These are phyloP conservation scores for Unio delphinus DNA, from an alignment of 2,888 invertebrate species.

Conservation along the genomic window DNA sequence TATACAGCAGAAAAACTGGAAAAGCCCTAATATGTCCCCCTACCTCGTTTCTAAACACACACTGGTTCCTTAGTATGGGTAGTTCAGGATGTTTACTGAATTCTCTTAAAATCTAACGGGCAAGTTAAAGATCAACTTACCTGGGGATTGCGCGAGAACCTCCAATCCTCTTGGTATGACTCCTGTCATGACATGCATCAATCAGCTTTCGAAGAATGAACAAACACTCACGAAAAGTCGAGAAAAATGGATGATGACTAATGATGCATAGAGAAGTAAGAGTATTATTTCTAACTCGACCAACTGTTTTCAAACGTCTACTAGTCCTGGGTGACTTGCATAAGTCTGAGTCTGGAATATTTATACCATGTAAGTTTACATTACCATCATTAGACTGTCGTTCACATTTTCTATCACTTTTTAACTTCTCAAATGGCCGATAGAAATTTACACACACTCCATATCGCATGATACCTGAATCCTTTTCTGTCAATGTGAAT, in stretches of 20 bases:
- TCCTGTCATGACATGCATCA: slow-evolving; percentile 96
- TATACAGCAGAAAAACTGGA: no score
- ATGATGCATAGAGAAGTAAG: slow-evolving; percentile 97
- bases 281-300: slow-evolving; percentile 83
- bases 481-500: slow-evolving; percentile 98
- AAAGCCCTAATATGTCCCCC: no score
- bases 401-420: slow-evolving; percentile 49
- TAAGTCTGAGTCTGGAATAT: slow-evolving; percentile 44
- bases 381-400: slow-evolving; percentile 28
- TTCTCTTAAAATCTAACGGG: no score
- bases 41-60: no score
- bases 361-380: slow-evolving; percentile 35
- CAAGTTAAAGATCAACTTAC: slow-evolving; percentile 72
- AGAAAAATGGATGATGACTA: slow-evolving; percentile 99
- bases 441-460: slow-evolving; percentile 99
- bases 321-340: slow-evolving; percentile 63
- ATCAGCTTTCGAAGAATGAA: slow-evolving; percentile 95
- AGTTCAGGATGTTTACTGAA: no score
- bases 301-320: slow-evolving; percentile 58
- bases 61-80: no score
- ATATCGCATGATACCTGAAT: slow-evolving; percentile 85
- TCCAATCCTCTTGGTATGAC: slow-evolving; percentile 83
- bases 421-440: slow-evolving; percentile 80
- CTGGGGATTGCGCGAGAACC: slow-evolving; percentile 87
- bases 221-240: slow-evolving; percentile 97